phyloP scores from a whole-genome alignment of 2,113 vertebrate species.

The Dromaius novaehollandiae region DNA sequence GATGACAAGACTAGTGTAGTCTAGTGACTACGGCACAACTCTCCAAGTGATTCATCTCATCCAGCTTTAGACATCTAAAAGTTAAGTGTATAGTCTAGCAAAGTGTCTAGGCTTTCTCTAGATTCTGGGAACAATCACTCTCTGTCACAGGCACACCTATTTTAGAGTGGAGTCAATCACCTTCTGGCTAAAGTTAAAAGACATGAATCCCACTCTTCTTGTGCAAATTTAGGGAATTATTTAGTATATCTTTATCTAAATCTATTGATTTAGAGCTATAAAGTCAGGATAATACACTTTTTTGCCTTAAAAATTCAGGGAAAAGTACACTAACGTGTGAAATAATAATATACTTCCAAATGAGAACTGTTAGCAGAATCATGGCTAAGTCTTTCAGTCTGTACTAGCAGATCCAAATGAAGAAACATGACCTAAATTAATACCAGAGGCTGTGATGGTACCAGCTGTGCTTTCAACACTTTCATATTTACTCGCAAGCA shows the following conservation, averaged over 20 bases:
- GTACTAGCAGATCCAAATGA: not conserved
- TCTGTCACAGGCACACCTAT: not conserved
- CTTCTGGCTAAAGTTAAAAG: not conserved
- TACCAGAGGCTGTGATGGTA: not conserved
- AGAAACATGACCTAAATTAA: not conserved
- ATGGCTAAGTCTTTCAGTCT: not conserved
- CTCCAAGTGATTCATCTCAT: not conserved
- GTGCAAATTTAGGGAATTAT: not conserved
- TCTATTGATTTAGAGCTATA: not conserved
- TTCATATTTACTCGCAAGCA: not conserved
- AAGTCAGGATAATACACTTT: not conserved
- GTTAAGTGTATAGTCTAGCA: not conserved
- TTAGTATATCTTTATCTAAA: not conserved
- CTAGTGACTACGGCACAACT: not conserved
- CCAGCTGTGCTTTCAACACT: not conserved
- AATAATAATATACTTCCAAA: not conserved
- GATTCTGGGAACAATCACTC: not conserved
- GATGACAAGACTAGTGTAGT: not conserved
- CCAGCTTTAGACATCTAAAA: not conserved
- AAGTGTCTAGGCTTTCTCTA: not conserved
- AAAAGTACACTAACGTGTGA: not conserved
- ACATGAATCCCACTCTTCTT: not conserved
- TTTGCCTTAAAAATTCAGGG: not conserved
- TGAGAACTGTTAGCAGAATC: not conserved
- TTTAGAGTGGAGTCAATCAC: not conserved